Evolutionary conservation across 2,113 vertebrate species (phyloP).

Genomic region (Rafetus swinhoei): DNA sequence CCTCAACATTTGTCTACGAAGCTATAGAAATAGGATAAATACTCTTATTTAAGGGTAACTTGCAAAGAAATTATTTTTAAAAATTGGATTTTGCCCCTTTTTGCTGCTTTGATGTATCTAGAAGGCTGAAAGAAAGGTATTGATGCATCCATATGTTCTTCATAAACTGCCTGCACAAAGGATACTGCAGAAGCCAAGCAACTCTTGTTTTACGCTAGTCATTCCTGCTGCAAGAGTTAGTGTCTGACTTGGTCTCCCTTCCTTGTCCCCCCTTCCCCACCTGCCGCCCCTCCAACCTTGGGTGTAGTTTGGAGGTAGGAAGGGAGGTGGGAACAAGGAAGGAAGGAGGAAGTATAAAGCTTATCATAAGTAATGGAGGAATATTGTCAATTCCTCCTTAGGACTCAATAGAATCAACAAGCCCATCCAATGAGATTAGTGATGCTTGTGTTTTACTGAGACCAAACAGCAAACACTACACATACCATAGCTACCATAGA

Average conservation of each 20-base stretch:
- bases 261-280: too few relatives aligned
- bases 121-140: background rate
- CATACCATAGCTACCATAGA: background rate
- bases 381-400: background rate
- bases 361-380: background rate
- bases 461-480: background rate
- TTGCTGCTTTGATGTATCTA: background rate
- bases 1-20: background rate
- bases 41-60: background rate
- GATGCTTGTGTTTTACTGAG: background rate
- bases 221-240: background rate
- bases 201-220: background rate
- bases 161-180: background rate
- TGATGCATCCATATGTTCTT: background rate
- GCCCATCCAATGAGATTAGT: background rate
- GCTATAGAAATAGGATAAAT: background rate
- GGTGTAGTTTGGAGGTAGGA: too few relatives aligned
- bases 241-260: background rate
- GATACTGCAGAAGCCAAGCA: background rate
- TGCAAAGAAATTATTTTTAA: background rate
- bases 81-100: background rate
- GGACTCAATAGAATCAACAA: background rate
- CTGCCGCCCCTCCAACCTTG: too few relatives aligned
- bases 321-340: too few relatives aligned
- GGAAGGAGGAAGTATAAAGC: background rate